These are phyloP conservation scores for Eptatretus burgeri DNA, from an alignment of 2,113 vertebrate genomes.

Conservation along the genomic window DNA sequence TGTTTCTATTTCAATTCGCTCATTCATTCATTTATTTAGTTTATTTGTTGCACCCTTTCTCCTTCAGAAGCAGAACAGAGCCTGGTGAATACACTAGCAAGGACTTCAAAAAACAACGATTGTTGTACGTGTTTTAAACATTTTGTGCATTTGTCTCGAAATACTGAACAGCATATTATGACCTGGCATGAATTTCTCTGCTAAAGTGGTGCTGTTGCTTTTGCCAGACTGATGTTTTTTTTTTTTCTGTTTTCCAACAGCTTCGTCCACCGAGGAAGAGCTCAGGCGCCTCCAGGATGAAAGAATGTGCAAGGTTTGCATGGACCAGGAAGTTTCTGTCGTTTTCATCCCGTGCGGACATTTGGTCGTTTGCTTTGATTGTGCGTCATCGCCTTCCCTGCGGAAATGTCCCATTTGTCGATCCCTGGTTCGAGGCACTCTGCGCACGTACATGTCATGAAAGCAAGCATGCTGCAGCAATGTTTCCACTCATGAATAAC, in stretches of 20 bases:
- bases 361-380: slow-evolving; percentile 39
- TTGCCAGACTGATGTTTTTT: slow-evolving; percentile 4
- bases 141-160: not conserved
- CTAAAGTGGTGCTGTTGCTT: slow-evolving; percentile 9
- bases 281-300: slow-evolving; percentile 35
- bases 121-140: not conserved
- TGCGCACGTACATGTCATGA: slow-evolving; percentile 34
- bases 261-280: slow-evolving; percentile 35
- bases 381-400: slow-evolving; percentile 24
- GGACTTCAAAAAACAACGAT: not conserved
- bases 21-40: not conserved
- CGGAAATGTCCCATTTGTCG: slow-evolving; percentile 42
- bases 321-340: slow-evolving; percentile 43
- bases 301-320: slow-evolving; percentile 44
- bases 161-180: not conserved
- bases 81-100: too few relatives aligned
- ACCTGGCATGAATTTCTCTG: not conserved
- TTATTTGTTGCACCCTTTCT: not conserved
- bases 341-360: slow-evolving; percentile 48
- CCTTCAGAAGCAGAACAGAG: not conserved
- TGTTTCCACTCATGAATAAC: too few relatives aligned
- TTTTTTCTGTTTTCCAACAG: slow-evolving; percentile 14
- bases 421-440: slow-evolving; percentile 36
- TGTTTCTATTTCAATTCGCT: not conserved
- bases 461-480: too few relatives aligned